Base-by-base conservation (phyloP, 2,797 vertebrate species). In the Channallabes apus region DNA sequence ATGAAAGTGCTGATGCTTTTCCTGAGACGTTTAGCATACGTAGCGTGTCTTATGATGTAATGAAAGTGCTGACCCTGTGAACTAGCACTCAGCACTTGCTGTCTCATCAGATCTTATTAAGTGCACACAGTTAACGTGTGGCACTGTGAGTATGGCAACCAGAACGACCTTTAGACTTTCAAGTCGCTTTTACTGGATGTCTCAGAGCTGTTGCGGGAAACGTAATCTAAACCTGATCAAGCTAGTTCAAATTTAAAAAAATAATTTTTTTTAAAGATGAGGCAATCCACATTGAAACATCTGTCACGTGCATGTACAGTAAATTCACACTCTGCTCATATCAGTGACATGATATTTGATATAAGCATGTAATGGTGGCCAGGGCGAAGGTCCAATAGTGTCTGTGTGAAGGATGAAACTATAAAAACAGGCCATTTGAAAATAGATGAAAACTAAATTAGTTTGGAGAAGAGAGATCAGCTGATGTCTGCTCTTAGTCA, bases 381-480 rank as follows among this genome's bases (percentile, higher is more conserved):
- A 22, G 22, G 82, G 73, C 41, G 51, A 68, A 78, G 32, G 83
- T 84, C 41, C 17, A 51, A 5, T 69, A 20, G 27, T 71, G 38
- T 35, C 15, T 17, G 54, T 71, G 4, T 9, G 24, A 84, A 27
- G 67, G 17, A 17, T 62, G 2, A 27, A 22, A 8, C 51, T 4
- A 51, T 79, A 64, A 62, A 54, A 41, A 1, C 54, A 17, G 51
- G 11, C 35, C 11, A 2, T 29, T 17, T 20, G 14, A 72, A 51
- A 62, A 32, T 11, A 12, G 65, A 54, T 9, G 11, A n/a, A 79
- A 69, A 85, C 88, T 90, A 83, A 78, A 86, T 89, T 90, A 80
- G 76, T 85, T 86, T 85, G 14, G 85, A 92, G 91, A 92, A 90
- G 91, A 91, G 87, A 91, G 92, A 92, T 93, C 93, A 93, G 93